Evolutionary conservation across 2,888 invertebrate genomes (phyloP), one percentile per base, ranked within the genome.

Genomic region (Scaptomyza tumidula): DNA sequence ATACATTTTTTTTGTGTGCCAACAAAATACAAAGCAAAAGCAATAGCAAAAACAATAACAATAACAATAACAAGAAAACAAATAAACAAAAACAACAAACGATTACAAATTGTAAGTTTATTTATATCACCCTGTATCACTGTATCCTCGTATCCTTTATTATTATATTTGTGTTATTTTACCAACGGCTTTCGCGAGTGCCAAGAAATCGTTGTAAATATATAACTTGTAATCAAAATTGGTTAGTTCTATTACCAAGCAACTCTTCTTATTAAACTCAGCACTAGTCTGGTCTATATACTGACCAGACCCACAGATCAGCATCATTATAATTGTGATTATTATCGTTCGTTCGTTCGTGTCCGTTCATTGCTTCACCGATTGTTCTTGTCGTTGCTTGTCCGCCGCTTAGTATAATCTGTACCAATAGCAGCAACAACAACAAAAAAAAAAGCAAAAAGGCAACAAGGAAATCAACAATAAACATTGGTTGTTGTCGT

Each of bases 361-460:
- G 35, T 10, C 16, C 56, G 72, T 73, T 59, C 72, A 52, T 56
- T 67, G 72, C 72, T 72, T 59, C 56, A 49, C 41, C 44, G 19
- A 54, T 43, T 49, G 58, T 54, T 59, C 55, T 48, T 43, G 59
- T 37, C 58, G 58, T 46, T 57, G 57, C 35, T 69, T 31, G 16
- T 11, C 53, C 59, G 55, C 52, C 60, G 73, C 44, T 74, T 69
- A 73, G 63, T 68, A 71, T 68, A 75, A 61, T 68, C 78, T 74
- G 60, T 24, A 24, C 24, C 24, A 24, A 24, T 24, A 24, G 24
- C n/a, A n/a, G n/a, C 2, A 2, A 19, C 24, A 24, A 0, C 24
- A 24, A 24, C 24, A 1, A 24, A 24, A 24, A 24, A 24, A 19
- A 19, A 24, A 3, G 24, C 24, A 24, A 24, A 19, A 19, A 24